Base-by-base conservation (phyloP, 2,797 vertebrate genomes). In the Urophycis tenuis region DNA sequence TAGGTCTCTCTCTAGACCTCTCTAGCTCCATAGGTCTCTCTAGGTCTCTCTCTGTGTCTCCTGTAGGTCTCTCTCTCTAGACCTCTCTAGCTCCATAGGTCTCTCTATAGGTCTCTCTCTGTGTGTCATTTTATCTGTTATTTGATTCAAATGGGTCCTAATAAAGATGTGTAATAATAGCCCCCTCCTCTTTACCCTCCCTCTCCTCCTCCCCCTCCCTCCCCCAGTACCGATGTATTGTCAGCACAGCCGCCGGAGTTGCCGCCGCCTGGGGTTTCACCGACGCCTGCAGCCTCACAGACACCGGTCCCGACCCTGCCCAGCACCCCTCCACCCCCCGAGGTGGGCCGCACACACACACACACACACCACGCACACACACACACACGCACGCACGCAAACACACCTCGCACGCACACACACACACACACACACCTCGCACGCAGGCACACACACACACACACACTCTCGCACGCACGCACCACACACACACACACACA, bases 201-300 rank as follows among this genome's bases (percentile, higher is more conserved):
- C 6, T 22, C 45, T 19, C 17, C 45, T 49, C 45, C 12, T 49
- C 17, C 17, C 3, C 45, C 12, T 19, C 3, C 76, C 1, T 76
- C 36, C 32, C 74, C 74, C 83, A 97, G 96, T 98, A 95, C 95
- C 95, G 95, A 96, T 96, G 95, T 93, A 93, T 97, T 91, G 91
- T 92, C 94, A 91, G 91, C 93, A 96, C 93, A 91, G 95, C 96
- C 91, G 96, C 96, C 91, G 95, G 96, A 97, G 92, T 96, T 85
- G 96, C 96, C 92, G 95, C 95, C 91, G 91, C 95, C 93, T 95
- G 94, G 90, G 96, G 96, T 86, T 96, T 94, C 95, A 91, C 94
- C 95, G 96, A 97, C 86, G 81, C 92, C 95, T 96, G 95, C 92
- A 60, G 53, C 53, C 53, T 94, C 95, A 90, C 94, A 95, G 96